Conservation (phyloP, 2,797 vertebrate species). For the Tolypeutes matacus region DNA sequence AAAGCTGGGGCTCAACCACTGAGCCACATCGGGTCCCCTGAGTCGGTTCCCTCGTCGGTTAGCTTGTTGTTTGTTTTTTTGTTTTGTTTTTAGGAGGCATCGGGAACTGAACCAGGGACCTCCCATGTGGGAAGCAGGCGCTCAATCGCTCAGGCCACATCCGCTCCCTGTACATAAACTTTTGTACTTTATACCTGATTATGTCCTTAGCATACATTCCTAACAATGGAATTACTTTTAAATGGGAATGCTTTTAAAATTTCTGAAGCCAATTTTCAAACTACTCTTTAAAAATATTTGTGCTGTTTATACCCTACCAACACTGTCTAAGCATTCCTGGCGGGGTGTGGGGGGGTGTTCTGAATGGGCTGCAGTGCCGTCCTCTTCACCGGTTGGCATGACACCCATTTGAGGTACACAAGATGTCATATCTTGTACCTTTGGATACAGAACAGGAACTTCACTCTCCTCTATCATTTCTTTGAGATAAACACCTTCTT, state of each 20-base stretch:
- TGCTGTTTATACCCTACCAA: background rate
- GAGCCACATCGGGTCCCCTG: too few relatives aligned
- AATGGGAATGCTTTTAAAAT: slow-evolving; percentile 27
- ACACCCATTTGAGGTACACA: background rate
- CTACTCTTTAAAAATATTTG: slow-evolving; percentile 33
- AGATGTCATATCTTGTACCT: background rate
- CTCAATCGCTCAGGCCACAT: too few relatives aligned
- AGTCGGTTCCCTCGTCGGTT: too few relatives aligned
- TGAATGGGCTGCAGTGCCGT: background rate
- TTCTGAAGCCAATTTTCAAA: slow-evolving; percentile 30
- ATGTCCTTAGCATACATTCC: background rate
- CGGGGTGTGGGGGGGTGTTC: background rate
- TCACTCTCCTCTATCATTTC: background rate
- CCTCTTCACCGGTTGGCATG: background rate
- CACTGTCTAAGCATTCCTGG: background rate
- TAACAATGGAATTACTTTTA: slow-evolving; percentile 3
- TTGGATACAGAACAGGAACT: background rate
- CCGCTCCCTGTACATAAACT: background rate
- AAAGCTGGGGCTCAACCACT: too few relatives aligned
- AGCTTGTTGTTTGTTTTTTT: too few relatives aligned
- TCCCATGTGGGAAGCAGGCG: too few relatives aligned
- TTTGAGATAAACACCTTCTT: background rate
- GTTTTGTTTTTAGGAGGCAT: too few relatives aligned
- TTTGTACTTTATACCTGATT: background rate
- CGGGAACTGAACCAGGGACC: too few relatives aligned